phyloP scores from a whole-genome alignment of 2,888 invertebrate genomes.

The Leucophora obtusa region DNA sequence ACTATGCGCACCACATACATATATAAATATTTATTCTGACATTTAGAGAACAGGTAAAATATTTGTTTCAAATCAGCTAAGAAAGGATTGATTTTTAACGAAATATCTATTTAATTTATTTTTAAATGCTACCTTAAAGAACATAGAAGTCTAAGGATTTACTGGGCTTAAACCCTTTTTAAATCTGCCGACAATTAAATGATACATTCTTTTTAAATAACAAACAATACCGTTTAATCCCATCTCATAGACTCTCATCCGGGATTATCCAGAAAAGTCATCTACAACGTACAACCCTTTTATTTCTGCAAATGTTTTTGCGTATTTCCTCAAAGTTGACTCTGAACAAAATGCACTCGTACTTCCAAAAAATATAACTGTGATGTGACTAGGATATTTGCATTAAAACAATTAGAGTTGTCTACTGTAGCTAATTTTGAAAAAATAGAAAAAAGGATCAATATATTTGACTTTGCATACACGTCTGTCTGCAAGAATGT shows the following conservation, averaged over 20 bases:
- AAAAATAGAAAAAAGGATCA: constrained; percentile 54
- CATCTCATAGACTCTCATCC: constrained; percentile 72
- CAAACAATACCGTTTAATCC: constrained; percentile 52
- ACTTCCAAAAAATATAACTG: background rate
- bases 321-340: background rate
- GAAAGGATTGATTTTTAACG: too few species aligned
- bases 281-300: constrained; percentile 69
- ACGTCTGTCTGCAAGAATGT: constrained; percentile 37
- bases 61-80: too few species aligned
- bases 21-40: too few species aligned
- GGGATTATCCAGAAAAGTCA: constrained; percentile 73
- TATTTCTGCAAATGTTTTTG: constrained; percentile 11
- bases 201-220: constrained; percentile 15
- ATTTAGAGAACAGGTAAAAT: too few species aligned
- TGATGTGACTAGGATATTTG: constrained; percentile 13
- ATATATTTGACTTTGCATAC: constrained; percentile 64
- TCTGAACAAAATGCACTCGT: background rate
- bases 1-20: too few species aligned
- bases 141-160: constrained; percentile 19
- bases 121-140: constrained; percentile 27
- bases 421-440: constrained; percentile 74
- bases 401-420: constrained; percentile 70
- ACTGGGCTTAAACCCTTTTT: constrained; percentile 38
- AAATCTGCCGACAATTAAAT: constrained; percentile 39
- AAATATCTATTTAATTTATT: constrained; percentile 20